Base-by-base conservation (phyloP, 1,140 invertebrate species). In the Papilio helenus region DNA sequence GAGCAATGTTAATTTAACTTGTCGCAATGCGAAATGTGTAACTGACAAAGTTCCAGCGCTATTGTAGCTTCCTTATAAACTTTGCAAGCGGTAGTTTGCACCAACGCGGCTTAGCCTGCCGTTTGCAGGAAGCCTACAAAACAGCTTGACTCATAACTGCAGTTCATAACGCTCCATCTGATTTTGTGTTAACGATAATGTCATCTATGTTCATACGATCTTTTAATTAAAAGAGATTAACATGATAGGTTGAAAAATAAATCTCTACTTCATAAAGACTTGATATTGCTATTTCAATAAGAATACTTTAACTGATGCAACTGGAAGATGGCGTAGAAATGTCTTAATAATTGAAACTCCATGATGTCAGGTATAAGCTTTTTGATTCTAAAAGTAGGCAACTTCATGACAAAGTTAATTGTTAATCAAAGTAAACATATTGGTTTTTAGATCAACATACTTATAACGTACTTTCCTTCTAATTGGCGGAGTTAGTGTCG, bases 401-500 rank as follows among this genome's bases (percentile, higher is more conserved):
- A 3, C 3, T 29, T 29, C 29, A 44, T 10, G 2, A 10, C 7
- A 10, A 14, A 46, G 44, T 46, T 46, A 46, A 14, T 49, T 49
- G 14, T 16, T 49, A 49, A 49, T 49, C 16, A 49, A 73, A 73
- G n/a, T 2, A 42, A 42, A 73, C 72, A 23, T 39, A 44, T 42
- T 73, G 18, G 34, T 44, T 73, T 34, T 20, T 39, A 44, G 7
- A 42, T 34, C 42, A 16, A 16, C 46, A 49, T 44, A 44, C 42
- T 23, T 42, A 74, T 51, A 74, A 74, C 29, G 23, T 23, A 20
- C 49, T 34, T 55, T 29, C 5, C 29, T 85, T 83, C 85, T 92
- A 92, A 92, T 92, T 91, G 88, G 89, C 80, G 85, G 87, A 90
- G 88, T 92, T 90, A 88, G 85, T 88, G 85, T 90, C 85, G 84